These are phyloP conservation scores for Sphaeramia orbicularis DNA, from an alignment of 2,797 vertebrate species.

Conservation along the genomic window DNA sequence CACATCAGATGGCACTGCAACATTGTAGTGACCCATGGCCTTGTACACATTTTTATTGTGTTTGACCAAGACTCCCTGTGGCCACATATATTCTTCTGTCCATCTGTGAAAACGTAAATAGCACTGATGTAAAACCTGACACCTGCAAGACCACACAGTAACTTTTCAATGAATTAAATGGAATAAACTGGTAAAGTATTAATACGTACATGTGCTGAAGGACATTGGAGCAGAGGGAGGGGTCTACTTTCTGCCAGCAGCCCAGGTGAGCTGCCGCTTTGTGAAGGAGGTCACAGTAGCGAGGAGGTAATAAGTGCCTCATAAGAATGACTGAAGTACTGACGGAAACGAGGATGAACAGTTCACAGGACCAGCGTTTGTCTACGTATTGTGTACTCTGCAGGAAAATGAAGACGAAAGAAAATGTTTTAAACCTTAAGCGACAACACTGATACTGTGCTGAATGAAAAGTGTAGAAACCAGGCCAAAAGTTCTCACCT, in stretches of 20 bases:
- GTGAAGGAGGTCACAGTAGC: slow-evolving; percentile 97
- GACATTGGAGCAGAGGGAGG: slow-evolving; percentile 95
- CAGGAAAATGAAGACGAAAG: neutral
- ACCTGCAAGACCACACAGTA: no score
- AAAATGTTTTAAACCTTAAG: neutral
- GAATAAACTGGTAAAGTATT: no score
- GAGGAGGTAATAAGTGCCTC: slow-evolving; percentile 94
- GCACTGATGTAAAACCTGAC: neutral
- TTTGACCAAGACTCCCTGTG: slow-evolving; percentile 96
- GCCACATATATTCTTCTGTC: slow-evolving; percentile 99
- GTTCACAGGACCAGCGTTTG: slow-evolving; percentile 98
- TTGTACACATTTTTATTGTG: slow-evolving; percentile 99
- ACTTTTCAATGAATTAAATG: no score
- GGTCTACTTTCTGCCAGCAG: slow-evolving; percentile 99
- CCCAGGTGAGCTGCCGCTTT: slow-evolving; percentile 97
- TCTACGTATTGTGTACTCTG: slow-evolving; percentile 99
- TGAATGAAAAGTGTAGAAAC: neutral
- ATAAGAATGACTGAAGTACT: slow-evolving; percentile 97
- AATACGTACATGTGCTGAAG: slow-evolving; percentile 94
- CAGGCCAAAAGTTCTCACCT: slow-evolving; percentile 83
- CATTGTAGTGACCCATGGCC: slow-evolving; percentile 98
- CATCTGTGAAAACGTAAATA: slow-evolving; percentile 84
- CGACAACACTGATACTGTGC: no score
- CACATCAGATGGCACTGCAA: slow-evolving; percentile 96
- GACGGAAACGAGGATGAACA: slow-evolving; percentile 97